phyloP scores from a whole-genome alignment of 2,797 vertebrate species.

The Dipus sagitta region DNA sequence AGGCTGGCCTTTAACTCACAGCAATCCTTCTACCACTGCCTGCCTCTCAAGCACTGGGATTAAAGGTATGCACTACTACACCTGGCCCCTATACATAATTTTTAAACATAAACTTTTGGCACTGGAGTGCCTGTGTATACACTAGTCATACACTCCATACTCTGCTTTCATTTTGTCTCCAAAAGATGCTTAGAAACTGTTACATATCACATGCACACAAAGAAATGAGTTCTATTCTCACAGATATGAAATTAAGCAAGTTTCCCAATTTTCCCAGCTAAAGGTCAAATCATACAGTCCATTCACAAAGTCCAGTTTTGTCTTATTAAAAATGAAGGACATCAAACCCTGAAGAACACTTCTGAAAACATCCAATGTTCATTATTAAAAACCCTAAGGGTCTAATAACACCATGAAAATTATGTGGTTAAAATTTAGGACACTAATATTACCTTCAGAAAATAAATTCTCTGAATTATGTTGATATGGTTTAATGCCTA shows the following conservation, averaged over 20 bases:
- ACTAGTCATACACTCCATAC: neutral
- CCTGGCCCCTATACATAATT: neutral
- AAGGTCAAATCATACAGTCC: conserved; percentile 4
- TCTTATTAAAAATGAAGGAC: neutral
- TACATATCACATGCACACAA: neutral
- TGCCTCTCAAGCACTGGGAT: no score
- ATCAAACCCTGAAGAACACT: neutral
- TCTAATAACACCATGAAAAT: neutral
- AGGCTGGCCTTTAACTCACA: no score
- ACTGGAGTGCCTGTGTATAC: neutral
- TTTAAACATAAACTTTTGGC: neutral
- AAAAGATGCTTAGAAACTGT: conserved; percentile 6
- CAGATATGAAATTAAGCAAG: neutral
- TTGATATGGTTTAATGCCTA: neutral
- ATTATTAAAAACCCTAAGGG: neutral
- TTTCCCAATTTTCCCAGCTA: neutral
- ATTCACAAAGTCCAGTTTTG: neutral
- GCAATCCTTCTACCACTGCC: no score
- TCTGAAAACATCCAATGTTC: neutral
- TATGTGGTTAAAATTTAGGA: conserved; percentile 4
- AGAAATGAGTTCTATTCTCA: neutral
- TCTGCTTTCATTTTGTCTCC: neutral
- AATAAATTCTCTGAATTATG: neutral
- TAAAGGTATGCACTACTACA: no score
- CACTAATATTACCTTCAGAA: conserved; percentile 43